Conservation (phyloP, 2,113 vertebrate genomes). For the western clawed frog (Xenopus tropicalis) region UCB_Xtro_10.0 CM004443.2:72518501-72519000, state of each 20-base stretch:
- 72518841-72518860: neutral
- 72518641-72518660: conserved; percentile 2
- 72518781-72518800: conserved; percentile 25
- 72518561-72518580: too few species aligned
- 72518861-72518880: neutral
- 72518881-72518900: too few species aligned
- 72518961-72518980: too few species aligned
- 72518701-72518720: conserved; percentile 9
- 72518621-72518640: conserved; percentile 23
- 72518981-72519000: too few species aligned
- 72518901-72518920: too few species aligned
- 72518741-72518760: conserved; percentile 24
- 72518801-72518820: conserved; percentile 2
- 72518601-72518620: neutral
- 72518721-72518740: conserved; percentile 11
- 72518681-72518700: conserved; percentile 19
- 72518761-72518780: conserved; percentile 21
- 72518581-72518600: too few species aligned
- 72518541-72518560: too few species aligned
- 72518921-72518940: too few species aligned
- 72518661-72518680: conserved; percentile 7
- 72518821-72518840: neutral
- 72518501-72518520: too few species aligned
- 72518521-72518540: too few species aligned
- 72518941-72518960: too few species aligned